Conservation (phyloP, 2,888 invertebrate species). For the Entomobrya proxima region DNA sequence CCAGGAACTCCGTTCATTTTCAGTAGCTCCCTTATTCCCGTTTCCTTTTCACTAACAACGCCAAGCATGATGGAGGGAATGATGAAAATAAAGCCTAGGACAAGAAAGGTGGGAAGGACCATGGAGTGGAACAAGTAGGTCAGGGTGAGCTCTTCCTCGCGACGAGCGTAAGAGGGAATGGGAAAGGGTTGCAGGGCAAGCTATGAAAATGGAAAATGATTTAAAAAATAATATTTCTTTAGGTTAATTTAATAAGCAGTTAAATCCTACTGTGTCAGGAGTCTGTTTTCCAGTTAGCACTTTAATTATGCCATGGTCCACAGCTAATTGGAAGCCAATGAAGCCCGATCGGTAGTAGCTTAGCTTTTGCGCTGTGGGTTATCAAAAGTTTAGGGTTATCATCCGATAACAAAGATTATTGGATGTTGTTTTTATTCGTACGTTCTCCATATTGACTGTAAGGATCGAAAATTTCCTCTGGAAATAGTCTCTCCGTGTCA, state of each 20-base stretch:
- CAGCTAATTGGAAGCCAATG: conserved; percentile 70
- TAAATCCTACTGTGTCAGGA: conserved; percentile 18
- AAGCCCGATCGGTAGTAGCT: conserved; percentile 73
- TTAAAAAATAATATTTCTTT: background rate
- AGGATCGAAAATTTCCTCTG: background rate
- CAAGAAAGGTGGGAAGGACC: conserved; percentile 77
- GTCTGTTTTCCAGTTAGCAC: conserved; percentile 47
- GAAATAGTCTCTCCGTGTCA: background rate
- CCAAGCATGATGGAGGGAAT: conserved; percentile 80
- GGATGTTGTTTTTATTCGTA: no score
- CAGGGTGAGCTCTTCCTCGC: background rate
- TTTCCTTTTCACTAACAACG: conserved; percentile 81
- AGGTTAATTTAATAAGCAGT: background rate
- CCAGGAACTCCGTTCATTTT: conserved; percentile 80
- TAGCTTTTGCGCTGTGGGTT: background rate
- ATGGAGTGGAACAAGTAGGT: conserved; percentile 68
- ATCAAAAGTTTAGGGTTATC: background rate
- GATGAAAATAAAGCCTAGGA: conserved; percentile 79
- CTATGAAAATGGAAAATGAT: conserved; percentile 59
- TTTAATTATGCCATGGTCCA: conserved; percentile 73
- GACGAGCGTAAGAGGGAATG: conserved; percentile 71
- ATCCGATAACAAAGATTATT: no score
- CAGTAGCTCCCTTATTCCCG: conserved; percentile 81
- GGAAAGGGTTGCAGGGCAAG: conserved; percentile 78
- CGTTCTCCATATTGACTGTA: background rate